Conservation (phyloP, 1,140 invertebrate genomes). For the Conus betulinus region DNA sequence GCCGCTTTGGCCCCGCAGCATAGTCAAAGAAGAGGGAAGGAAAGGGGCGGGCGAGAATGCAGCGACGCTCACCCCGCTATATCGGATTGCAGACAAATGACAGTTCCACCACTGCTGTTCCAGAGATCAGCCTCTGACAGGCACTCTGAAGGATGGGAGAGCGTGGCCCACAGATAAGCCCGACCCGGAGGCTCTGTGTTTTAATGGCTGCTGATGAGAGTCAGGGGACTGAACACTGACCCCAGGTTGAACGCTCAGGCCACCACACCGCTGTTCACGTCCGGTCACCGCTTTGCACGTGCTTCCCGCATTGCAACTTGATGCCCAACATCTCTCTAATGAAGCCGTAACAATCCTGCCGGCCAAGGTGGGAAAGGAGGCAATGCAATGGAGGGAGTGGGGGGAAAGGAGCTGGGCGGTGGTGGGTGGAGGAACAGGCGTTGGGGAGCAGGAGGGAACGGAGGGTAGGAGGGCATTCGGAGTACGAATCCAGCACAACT, state of each 20-base stretch:
- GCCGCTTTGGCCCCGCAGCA: no score
- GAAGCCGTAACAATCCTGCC: not conserved
- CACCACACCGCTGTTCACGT: not conserved
- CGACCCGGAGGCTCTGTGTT: not conserved
- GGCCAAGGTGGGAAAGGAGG: not conserved
- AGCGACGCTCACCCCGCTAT: no score
- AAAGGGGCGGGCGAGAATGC: no score
- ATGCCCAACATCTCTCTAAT: not conserved
- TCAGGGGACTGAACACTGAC: not conserved
- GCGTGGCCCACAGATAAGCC: not conserved
- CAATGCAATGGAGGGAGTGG: no score
- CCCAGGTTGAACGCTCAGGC: not conserved
- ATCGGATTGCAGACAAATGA: not conserved
- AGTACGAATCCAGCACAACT: no score
- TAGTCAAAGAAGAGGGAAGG: no score
- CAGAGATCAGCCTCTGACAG: not conserved
- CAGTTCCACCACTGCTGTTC: not conserved
- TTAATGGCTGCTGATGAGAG: slow-evolving; percentile 20
- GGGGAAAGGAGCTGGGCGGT: no score
- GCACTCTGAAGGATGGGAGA: not conserved
- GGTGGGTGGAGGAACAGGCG: no score
- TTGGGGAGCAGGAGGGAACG: no score
- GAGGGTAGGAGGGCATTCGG: no score
- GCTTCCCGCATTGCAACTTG: not conserved
- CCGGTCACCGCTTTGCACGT: no score